phyloP scores from a whole-genome alignment of 1,140 invertebrate species.

The Apocrypta bakeri region DNA sequence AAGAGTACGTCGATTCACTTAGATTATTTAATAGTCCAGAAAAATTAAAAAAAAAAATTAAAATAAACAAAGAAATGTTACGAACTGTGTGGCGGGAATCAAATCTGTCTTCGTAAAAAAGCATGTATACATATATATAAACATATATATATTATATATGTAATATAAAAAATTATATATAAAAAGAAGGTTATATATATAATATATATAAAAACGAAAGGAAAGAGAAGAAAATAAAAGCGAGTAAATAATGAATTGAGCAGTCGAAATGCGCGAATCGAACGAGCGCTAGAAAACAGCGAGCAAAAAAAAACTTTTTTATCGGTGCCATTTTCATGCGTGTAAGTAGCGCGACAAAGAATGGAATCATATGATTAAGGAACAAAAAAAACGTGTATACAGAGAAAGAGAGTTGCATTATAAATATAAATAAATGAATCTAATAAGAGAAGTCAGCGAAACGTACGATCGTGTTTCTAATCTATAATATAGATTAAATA shows the following conservation, averaged over 20 bases:
- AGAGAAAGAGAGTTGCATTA: slow-evolving; percentile 49
- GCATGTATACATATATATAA: slow-evolving; percentile 32
- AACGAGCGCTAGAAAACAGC: slow-evolving; percentile 51
- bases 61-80: slow-evolving; percentile 38
- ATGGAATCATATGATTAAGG: slow-evolving; percentile 56
- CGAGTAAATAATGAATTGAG: slow-evolving; percentile 48
- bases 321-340: slow-evolving; percentile 58
- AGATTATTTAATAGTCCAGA: slow-evolving; percentile 33
- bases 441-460: slow-evolving; percentile 37
- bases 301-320: slow-evolving; percentile 50
- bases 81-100: slow-evolving; percentile 28
- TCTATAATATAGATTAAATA: slow-evolving; percentile 28
- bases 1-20: slow-evolving; percentile 36
- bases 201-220: slow-evolving; percentile 20
- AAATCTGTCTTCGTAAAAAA: slow-evolving; percentile 46
- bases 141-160: slow-evolving; percentile 49
- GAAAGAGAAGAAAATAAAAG: slow-evolving; percentile 46
- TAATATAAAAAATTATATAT: too few species aligned
- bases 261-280: slow-evolving; percentile 46
- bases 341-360: slow-evolving; percentile 42
- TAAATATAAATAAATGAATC: slow-evolving; percentile 54
- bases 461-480: slow-evolving; percentile 48
- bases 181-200: slow-evolving; percentile 47
- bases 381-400: slow-evolving; percentile 57
- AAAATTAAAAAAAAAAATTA: slow-evolving; percentile 28